Conservation (phyloP, 2,113 vertebrate genomes). For the Lichenostomus cassidix region DNA sequence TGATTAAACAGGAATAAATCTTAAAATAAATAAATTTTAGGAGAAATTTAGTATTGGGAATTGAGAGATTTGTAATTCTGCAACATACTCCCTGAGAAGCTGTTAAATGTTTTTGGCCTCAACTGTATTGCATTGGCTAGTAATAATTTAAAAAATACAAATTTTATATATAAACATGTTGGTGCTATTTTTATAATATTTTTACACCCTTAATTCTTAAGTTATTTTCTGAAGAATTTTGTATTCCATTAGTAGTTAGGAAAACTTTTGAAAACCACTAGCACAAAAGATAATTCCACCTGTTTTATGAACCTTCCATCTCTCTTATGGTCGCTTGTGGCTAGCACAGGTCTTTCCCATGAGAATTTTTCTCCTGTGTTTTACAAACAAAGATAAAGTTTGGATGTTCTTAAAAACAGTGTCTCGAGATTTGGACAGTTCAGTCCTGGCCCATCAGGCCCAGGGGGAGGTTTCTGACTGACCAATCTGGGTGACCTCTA, state of each 20-base stretch:
- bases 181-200: not conserved
- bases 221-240: not conserved
- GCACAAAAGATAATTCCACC: not conserved
- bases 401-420: too few species aligned
- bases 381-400: too few species aligned
- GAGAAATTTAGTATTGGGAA: not conserved
- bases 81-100: not conserved
- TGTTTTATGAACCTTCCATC: not conserved
- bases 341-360: too few species aligned
- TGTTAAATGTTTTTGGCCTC: not conserved
- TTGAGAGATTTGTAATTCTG: not conserved
- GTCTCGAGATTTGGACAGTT: too few species aligned
- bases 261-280: not conserved
- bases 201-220: not conserved
- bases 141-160: not conserved
- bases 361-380: too few species aligned
- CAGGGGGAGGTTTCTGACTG: too few species aligned
- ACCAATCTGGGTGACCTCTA: too few species aligned
- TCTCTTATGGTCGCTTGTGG: not conserved
- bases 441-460: too few species aligned
- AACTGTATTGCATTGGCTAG: not conserved
- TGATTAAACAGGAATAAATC: not conserved
- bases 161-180: not conserved
- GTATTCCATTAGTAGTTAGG: not conserved
- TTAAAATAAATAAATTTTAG: not conserved